Conservation (phyloP, 2,797 vertebrate genomes). For the Selene dorsalis region DNA sequence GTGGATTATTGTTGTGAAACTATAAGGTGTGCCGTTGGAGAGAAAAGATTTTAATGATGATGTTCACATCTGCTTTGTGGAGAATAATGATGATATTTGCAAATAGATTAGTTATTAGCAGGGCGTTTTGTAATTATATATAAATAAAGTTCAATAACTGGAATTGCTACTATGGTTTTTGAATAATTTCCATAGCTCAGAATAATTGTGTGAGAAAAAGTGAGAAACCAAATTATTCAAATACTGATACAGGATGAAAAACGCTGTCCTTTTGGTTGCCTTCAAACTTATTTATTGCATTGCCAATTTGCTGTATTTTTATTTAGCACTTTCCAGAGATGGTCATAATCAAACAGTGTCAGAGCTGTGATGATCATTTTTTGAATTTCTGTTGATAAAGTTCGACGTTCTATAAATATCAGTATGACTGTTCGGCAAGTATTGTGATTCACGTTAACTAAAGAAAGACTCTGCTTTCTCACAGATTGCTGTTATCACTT, state of each 20-base stretch:
- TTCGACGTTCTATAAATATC: slow-evolving; percentile 30
- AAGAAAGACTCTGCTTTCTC: not conserved
- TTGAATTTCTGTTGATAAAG: slow-evolving; percentile 34
- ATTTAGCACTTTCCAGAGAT: slow-evolving; percentile 14
- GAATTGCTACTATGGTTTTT: slow-evolving; percentile 23
- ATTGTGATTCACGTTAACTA: not conserved
- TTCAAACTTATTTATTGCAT: slow-evolving; percentile 20
- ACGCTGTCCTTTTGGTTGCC: slow-evolving; percentile 14
- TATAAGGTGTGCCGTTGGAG: not conserved
- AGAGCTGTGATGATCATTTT: slow-evolving; percentile 12
- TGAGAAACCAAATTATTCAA: slow-evolving; percentile 43
- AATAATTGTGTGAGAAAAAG: slow-evolving; percentile 54
- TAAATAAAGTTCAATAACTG: slow-evolving; percentile 26
- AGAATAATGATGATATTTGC: slow-evolving; percentile 8
- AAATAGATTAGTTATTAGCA: slow-evolving; percentile 28
- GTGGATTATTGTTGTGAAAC: slow-evolving; percentile 22
- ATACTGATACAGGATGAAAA: slow-evolving; percentile 30
- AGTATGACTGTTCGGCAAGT: slow-evolving; percentile 1
- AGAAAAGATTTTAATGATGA: not conserved
- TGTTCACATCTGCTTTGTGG: not conserved
- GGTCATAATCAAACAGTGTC: slow-evolving; percentile 28
- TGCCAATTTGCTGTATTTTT: slow-evolving; percentile 19
- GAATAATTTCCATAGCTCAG: slow-evolving; percentile 33
- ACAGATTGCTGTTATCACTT: not conserved
- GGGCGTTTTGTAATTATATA: slow-evolving; percentile 44